Evolutionary conservation across 2,888 invertebrate genomes (phyloP).

Genomic region (Caenorhabditis plicata): DNA sequence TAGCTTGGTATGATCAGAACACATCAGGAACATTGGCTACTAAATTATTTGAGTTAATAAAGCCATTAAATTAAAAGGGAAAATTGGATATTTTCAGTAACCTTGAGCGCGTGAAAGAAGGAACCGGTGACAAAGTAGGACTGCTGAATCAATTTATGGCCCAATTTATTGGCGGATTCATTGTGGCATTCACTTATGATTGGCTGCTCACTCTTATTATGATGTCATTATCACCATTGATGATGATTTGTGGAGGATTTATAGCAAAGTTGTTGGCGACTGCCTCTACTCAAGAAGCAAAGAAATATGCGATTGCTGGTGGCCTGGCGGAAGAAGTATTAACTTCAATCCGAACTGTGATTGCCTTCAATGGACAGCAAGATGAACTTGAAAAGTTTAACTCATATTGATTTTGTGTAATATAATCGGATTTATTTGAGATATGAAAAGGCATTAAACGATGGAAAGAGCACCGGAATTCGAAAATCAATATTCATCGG

Average conservation of each 20-base stretch:
- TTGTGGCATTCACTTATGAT: slow-evolving; percentile 52
- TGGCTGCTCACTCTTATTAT: slow-evolving; percentile 63
- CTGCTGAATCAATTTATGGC: slow-evolving; percentile 52
- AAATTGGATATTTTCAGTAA: slow-evolving; percentile 50
- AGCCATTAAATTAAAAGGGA: slow-evolving; percentile 70
- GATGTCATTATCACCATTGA: slow-evolving; percentile 63
- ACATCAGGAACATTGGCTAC: slow-evolving; percentile 69
- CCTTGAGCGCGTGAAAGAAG: slow-evolving; percentile 61
- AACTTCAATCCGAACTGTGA: slow-evolving; percentile 42
- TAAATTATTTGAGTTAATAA: slow-evolving; percentile 70
- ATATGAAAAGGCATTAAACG: slow-evolving; percentile 55
- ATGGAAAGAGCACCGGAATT: slow-evolving; percentile 54
- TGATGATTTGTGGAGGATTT: slow-evolving; percentile 56
- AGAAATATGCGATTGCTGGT: slow-evolving; percentile 45
- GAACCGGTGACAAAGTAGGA: slow-evolving; percentile 62
- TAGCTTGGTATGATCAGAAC: slow-evolving; percentile 68
- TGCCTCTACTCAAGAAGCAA: slow-evolving; percentile 67
- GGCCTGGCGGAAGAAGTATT: slow-evolving; percentile 46
- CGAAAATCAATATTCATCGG: slow-evolving; percentile 62
- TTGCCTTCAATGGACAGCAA: slow-evolving; percentile 49
- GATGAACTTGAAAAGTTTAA: slow-evolving; percentile 45
- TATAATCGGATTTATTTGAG: slow-evolving; percentile 23
- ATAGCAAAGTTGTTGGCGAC: slow-evolving; percentile 66
- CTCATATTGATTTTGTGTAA: not conserved
- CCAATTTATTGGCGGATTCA: slow-evolving; percentile 59